phyloP scores from a whole-genome alignment of 1,140 invertebrate species.

The Galleria mellonella region DNA sequence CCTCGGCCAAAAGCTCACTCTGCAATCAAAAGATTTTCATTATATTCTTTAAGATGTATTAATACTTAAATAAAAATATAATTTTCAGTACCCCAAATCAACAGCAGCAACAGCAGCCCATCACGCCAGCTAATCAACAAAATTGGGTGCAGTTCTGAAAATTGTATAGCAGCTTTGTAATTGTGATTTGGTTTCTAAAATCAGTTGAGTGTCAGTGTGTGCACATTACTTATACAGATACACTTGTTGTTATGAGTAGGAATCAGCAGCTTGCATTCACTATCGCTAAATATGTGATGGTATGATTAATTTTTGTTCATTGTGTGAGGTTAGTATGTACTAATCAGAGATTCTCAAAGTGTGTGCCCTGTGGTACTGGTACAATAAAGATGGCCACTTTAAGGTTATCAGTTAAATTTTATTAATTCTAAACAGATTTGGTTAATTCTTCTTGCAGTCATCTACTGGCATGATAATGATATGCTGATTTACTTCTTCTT shows the following conservation, averaged over 20 bases:
- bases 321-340: neutral
- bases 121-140: constrained; percentile 57
- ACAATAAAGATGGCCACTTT: no score
- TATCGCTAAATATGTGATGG: neutral
- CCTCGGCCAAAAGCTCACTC: no score
- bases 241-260: constrained; percentile 22
- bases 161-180: constrained; percentile 14
- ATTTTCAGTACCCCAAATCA: constrained; percentile 45
- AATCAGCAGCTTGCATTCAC: constrained; percentile 12
- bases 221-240: constrained; percentile 56
- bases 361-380: no score
- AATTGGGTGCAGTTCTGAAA: constrained; percentile 65
- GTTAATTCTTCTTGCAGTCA: no score
- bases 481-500: no score
- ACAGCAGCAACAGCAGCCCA: constrained; percentile 20
- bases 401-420: no score
- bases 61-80: no score
- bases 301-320: neutral
- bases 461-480: no score
- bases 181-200: constrained; percentile 32
- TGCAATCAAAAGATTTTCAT: no score
- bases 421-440: no score
- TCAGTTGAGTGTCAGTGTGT: constrained; percentile 25
- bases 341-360: no score
- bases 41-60: no score